Conservation (phyloP, 2,888 invertebrate genomes). For the Poecilus cupreus region DNA sequence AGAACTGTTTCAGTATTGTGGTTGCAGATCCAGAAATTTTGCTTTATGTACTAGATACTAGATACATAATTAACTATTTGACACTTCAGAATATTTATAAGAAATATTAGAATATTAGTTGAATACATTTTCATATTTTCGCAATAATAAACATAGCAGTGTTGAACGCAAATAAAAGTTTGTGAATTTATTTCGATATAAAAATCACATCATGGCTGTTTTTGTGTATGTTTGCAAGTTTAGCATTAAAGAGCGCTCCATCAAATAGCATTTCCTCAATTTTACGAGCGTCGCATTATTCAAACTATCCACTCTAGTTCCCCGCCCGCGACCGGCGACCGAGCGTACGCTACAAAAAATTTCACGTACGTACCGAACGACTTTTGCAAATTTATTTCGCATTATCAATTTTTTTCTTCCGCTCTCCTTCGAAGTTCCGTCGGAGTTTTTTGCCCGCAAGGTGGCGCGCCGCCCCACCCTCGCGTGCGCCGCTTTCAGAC, state of each 20-base stretch:
- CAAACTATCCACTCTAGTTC: constrained; percentile 53
- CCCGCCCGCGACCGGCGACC: constrained; percentile 4
- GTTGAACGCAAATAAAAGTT: not conserved
- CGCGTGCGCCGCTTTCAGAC: constrained; percentile 39
- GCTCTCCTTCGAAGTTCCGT: constrained; percentile 68
- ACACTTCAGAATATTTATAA: too few relatives aligned
- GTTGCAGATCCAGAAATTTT: too few relatives aligned
- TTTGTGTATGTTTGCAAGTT: constrained; percentile 3
- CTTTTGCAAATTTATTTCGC: constrained; percentile 72
- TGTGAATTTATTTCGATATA: not conserved
- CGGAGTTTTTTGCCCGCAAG: constrained; percentile 59
- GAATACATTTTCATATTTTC: too few relatives aligned
- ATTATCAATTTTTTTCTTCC: constrained; percentile 72
- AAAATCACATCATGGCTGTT: not conserved
- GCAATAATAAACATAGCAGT: too few relatives aligned
- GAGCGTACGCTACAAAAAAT: constrained; percentile 49
- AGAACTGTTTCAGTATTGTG: too few relatives aligned
- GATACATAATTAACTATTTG: too few relatives aligned
- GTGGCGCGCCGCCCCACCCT: constrained; percentile 34
- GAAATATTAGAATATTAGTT: too few relatives aligned
- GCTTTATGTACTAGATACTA: too few relatives aligned
- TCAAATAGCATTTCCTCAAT: constrained; percentile 57
- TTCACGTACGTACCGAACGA: constrained; percentile 55
- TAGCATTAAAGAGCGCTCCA: constrained; percentile 50
- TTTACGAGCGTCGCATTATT: constrained; percentile 54